phyloP scores from a whole-genome alignment of 2,888 invertebrate genomes.

The Dioctria linearis region DNA sequence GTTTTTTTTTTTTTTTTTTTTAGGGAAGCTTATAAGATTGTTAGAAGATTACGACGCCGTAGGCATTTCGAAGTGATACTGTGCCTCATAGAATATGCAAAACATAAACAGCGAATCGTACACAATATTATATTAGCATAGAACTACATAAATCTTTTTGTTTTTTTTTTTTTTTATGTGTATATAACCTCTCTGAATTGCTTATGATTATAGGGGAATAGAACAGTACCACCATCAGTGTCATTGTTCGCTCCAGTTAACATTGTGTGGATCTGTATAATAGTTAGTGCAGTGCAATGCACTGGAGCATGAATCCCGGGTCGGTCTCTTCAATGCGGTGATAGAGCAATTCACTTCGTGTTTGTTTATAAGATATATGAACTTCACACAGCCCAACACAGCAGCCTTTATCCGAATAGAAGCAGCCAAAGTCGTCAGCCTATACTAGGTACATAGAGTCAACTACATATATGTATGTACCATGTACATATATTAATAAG shows the following conservation, averaged over 20 bases:
- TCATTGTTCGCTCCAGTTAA: constrained; percentile 42
- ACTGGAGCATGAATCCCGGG: constrained; percentile 17
- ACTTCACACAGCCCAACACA: neutral
- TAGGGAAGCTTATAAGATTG: too few relatives aligned
- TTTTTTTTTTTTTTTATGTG: too few relatives aligned
- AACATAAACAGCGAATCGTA: too few relatives aligned
- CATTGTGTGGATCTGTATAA: neutral
- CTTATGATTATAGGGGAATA: too few relatives aligned
- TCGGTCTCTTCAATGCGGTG: constrained; percentile 3
- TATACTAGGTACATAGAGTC: neutral
- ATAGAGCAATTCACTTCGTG: neutral
- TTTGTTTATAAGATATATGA: constrained; percentile 11
- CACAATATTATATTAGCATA: too few relatives aligned
- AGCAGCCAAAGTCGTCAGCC: neutral
- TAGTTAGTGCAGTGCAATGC: neutral
- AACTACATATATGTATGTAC: neutral
- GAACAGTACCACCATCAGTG: neutral
- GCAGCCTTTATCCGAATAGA: neutral
- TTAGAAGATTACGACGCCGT: too few relatives aligned
- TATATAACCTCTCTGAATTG: too few relatives aligned
- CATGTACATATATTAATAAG: too few relatives aligned
- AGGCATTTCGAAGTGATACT: too few relatives aligned
- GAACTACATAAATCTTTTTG: too few relatives aligned
- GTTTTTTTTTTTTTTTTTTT: too few relatives aligned
- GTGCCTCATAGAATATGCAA: too few relatives aligned